phyloP scores from a whole-genome alignment of 1,140 invertebrate species.

The Anoplolepis gracilipes region DNA sequence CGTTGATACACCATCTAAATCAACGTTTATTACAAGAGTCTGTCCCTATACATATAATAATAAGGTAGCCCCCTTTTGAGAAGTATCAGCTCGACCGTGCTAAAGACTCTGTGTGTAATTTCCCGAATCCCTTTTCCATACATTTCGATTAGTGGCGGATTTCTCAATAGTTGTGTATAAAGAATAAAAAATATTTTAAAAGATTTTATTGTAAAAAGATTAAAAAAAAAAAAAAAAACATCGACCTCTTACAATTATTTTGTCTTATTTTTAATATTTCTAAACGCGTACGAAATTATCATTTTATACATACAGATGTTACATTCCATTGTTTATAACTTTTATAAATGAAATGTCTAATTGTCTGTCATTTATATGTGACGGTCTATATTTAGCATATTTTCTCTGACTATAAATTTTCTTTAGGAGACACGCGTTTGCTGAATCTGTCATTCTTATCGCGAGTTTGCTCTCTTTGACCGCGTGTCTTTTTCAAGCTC shows the following conservation, averaged over 20 bases:
- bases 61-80: constrained; percentile 61
- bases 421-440: neutral
- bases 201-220: neutral
- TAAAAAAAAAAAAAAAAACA: neutral
- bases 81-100: neutral
- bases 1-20: constrained; percentile 73
- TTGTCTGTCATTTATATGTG: neutral
- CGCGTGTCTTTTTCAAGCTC: neutral
- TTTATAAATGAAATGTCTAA: neutral
- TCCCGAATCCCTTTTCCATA: neutral
- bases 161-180: neutral
- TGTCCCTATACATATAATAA: constrained; percentile 13
- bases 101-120: constrained; percentile 8
- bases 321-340: neutral
- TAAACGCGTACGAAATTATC: neutral
- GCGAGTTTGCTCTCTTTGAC: neutral
- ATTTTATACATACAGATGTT: neutral
- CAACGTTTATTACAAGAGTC: constrained; percentile 69
- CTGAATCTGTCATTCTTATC: neutral
- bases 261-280: neutral
- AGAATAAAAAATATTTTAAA: neutral
- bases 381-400: neutral
- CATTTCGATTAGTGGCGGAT: neutral
- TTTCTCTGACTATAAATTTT: neutral
- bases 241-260: too few species aligned